Evolutionary conservation across 2,888 invertebrate genomes (phyloP), one percentile per base, ranked within the genome.

Genomic region (Epinotia bilunana): DNA sequence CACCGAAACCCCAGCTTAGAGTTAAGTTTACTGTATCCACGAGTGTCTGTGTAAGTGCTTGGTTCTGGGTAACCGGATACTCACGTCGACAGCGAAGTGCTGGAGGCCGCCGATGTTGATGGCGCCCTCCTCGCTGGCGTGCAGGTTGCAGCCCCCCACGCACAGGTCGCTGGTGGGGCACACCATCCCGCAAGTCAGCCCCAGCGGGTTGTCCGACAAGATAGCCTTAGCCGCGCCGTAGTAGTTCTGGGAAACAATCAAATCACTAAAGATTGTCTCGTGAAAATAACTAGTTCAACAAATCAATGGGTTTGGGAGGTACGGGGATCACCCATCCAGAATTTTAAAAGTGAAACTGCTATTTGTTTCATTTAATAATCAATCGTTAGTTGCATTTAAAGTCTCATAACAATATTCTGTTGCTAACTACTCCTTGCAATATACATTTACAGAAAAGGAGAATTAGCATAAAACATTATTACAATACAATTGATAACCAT

Each of bases 21-120:
- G 6, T 33, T 33, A 33, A 33, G 33, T 33, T 33, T 33, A 33
- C 33, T 33, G 33, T 33, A 33, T 33, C 33, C 7, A 33, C 33
- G 33, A 33, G 33, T 33, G 33, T 33, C 6, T 6, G 33, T 33
- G 7, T 33, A 7, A 33, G 33, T 33, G 33, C 33, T 6, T 33
- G 33, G 6, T 0, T 33, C 33, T 33, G 33, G 33, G 33, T 33
- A 33, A 33, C 7, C 6, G n/a, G 16, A 49, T 68, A 82, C 90
- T 88, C 88, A 98, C 98, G 86, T 99, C 99, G 2, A 98, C 97
- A 67, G 99, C 99, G 90, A 97, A 99, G 85, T 99, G 99, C 89
- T 99, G 99, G 53, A 99, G 94, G 0, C 99, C 99, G 0, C 99
- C 99, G 82, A 99, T 99, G 87, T 99, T 99, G 82, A 99, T 99